phyloP scores from a whole-genome alignment of 2,113 vertebrate genomes.

The Neolamprologus toae region DNA sequence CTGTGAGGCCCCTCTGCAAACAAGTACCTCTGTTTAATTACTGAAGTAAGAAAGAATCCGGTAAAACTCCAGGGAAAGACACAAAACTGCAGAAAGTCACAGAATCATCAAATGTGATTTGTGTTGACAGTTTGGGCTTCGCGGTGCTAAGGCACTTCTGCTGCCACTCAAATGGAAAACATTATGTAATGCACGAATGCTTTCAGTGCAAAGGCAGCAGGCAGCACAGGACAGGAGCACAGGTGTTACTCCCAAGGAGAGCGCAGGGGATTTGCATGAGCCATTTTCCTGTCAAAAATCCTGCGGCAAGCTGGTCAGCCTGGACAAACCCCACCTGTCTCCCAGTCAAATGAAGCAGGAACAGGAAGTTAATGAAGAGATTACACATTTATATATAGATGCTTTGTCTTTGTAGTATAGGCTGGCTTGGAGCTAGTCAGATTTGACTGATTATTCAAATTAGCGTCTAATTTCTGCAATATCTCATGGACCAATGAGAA shows the following conservation, averaged over 20 bases:
- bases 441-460: not conserved
- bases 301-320: not conserved
- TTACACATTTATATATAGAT: not conserved
- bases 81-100: not conserved
- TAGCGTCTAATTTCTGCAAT: not conserved
- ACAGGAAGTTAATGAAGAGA: not conserved
- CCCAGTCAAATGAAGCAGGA: slow-evolving; percentile 49
- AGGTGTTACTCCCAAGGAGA: slow-evolving; percentile 31
- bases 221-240: slow-evolving; percentile 2
- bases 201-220: not conserved
- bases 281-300: slow-evolving; percentile 69
- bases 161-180: slow-evolving; percentile 15
- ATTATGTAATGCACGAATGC: slow-evolving; percentile 26
- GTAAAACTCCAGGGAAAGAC: not conserved
- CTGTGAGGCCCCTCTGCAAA: not conserved
- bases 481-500: not conserved
- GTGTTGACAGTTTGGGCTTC: not conserved
- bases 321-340: not conserved
- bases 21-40: not conserved
- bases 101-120: not conserved
- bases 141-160: not conserved
- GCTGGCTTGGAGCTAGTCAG: not conserved
- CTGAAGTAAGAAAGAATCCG: not conserved
- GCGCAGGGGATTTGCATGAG: slow-evolving; percentile 54
- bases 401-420: not conserved